These are phyloP conservation scores for Drosophila nasuta DNA, from an alignment of 1,140 invertebrate species.

Conservation along the genomic window DNA sequence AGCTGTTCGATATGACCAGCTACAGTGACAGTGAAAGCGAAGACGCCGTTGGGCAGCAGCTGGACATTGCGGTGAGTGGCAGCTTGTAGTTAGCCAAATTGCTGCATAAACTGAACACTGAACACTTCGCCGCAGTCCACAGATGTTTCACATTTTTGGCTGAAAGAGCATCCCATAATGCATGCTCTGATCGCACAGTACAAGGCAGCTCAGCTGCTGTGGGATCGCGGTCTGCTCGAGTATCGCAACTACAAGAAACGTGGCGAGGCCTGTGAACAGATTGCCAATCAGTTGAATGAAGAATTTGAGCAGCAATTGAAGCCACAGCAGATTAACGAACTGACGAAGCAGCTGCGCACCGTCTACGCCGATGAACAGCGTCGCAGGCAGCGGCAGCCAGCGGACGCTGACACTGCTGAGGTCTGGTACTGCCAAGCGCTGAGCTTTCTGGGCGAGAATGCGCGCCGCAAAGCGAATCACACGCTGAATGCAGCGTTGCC, in stretches of 20 bases:
- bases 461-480: not conserved
- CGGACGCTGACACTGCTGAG: not conserved
- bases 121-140: not conserved
- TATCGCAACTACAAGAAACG: conserved; percentile 40
- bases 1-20: not conserved
- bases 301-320: conserved; percentile 32
- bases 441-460: conserved; percentile 23
- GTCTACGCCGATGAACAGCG: conserved; percentile 24
- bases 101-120: not conserved
- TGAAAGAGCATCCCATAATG: conserved; percentile 50
- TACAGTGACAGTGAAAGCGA: not conserved
- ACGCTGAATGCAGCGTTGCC: not conserved
- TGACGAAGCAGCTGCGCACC: conserved; percentile 25
- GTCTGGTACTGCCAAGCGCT: conserved; percentile 38
- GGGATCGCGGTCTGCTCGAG: conserved; percentile 30
- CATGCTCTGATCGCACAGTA: conserved; percentile 39
- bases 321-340: conserved; percentile 9
- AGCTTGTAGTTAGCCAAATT: too few relatives aligned
- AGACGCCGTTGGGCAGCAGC: not conserved
- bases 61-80: not conserved
- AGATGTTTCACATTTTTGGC: conserved; percentile 24
- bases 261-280: conserved; percentile 7
- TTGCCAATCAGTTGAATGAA: conserved; percentile 14
- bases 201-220: conserved; percentile 33
- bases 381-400: conserved; percentile 15